Percentiles rank a stretch among this genome's conserved stretches.
Conservation (phyloP, 2,888 invertebrate genomes). For the Scaptomyza caliginosa region DNA sequence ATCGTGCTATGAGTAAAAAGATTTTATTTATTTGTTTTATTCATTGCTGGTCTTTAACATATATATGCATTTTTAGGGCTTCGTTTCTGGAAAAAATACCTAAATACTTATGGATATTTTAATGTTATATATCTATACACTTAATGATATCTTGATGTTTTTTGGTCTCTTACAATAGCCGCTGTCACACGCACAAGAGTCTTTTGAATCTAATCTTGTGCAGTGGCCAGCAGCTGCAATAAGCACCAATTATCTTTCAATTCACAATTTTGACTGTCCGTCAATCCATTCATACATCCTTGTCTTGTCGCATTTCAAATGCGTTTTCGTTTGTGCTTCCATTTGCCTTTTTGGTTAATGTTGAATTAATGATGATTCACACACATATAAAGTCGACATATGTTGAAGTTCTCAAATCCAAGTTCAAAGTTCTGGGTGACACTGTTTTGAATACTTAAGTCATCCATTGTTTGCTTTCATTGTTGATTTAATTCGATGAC, state of each 20-base stretch:
- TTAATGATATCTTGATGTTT: slow-evolving; percentile 37
- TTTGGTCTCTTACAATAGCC: slow-evolving; percentile 93
- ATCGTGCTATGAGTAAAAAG: not conserved
- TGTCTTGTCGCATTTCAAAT: slow-evolving; percentile 16
- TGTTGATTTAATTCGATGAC: not conserved
- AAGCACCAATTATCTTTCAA: slow-evolving; percentile 84
- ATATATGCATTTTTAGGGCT: not conserved
- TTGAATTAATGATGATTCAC: slow-evolving; percentile 61
- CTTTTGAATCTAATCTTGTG: slow-evolving; percentile 95
- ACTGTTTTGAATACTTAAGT: slow-evolving; percentile 64
- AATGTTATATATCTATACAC: too few species aligned
- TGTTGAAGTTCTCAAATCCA: slow-evolving; percentile 62
- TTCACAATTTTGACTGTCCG: slow-evolving; percentile 6
- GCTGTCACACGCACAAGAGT: slow-evolving; percentile 99
- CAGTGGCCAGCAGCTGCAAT: slow-evolving; percentile 99
- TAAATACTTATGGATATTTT: too few species aligned
- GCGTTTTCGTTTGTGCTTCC: slow-evolving; percentile 23
- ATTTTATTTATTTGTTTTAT: not conserved
- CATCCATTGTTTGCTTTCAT: slow-evolving; percentile 1
- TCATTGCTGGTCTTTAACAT: not conserved
- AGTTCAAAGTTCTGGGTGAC: slow-evolving; percentile 16
- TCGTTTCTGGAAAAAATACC: not conserved
- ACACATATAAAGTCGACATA: slow-evolving; percentile 30
- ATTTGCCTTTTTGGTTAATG: slow-evolving; percentile 18
- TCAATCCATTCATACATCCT: not conserved